Evolutionary conservation across 2,888 invertebrate species (phyloP).

Genomic region (Mesorhabditis spiculigera): DNA sequence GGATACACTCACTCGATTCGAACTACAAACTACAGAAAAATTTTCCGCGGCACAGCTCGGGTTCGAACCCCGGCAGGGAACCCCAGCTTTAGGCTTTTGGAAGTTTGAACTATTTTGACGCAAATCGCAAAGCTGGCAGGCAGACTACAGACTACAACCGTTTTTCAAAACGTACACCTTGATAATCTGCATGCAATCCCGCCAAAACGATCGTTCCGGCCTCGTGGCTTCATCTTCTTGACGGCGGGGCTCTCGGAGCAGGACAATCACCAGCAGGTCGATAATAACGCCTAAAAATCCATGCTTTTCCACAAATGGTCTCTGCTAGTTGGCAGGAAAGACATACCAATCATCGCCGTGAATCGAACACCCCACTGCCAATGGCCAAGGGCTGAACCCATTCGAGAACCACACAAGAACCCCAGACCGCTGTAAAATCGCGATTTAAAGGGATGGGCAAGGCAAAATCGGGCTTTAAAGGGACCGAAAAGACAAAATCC

Average conservation of each 20-base stretch:
- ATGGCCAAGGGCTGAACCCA: conserved; percentile 69
- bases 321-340: neutral
- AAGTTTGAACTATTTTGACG: too few relatives aligned
- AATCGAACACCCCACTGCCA: conserved; percentile 92
- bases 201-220: neutral
- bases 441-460: neutral
- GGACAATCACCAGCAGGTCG: neutral
- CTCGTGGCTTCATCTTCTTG: conserved; percentile 4
- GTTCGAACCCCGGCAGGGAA: too few relatives aligned
- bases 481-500: neutral
- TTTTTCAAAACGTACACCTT: neutral
- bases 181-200: neutral
- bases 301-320: too few relatives aligned
- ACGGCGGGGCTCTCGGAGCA: neutral
- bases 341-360: conserved; percentile 67
- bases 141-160: too few relatives aligned
- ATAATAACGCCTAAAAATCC: neutral
- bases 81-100: too few relatives aligned
- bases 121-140: too few relatives aligned
- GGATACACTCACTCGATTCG: too few relatives aligned
- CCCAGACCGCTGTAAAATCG: conserved; percentile 74
- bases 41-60: too few relatives aligned
- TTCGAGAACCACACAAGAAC: conserved; percentile 89
- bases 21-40: too few relatives aligned
- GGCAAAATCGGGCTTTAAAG: neutral